Base-by-base conservation (phyloP, 2,113 vertebrate genomes). In the Lepisosteus oculatus region DNA sequence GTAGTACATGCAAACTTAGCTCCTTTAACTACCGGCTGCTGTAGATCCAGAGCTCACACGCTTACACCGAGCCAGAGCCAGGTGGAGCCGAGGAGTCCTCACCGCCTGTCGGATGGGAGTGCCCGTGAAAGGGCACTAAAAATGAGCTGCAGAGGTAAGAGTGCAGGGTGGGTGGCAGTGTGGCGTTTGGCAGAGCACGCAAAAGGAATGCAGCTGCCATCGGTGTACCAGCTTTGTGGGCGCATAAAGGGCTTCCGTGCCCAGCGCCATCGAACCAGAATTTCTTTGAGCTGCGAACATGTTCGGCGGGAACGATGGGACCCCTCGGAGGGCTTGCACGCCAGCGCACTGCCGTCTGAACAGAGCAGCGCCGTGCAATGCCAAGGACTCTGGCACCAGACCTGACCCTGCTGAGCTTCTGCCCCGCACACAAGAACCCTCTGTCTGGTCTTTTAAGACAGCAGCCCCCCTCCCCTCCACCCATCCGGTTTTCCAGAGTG, bases 301-400 rank as follows among this genome's bases (percentile, higher is more conserved):
- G 14, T 72, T 65, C 67, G 43, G 14, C 61, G 1, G 61, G 66
- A 67, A 1, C 5, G 70, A 67, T 57, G 55, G 11, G 68, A 59
- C 42, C 13, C 56, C 66, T 57, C 72, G 67, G 72, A 61, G 17
- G 57, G 72, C 43, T 6, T 8, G 63, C 14, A 17, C 69, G 45
- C 57, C 70, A 76, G 41, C 63, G 70, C 72, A 71, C 55, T 62
- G 71, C 13, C 74, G 75, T 68, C 59, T 76, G 73, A 80, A 81
- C 78, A 72, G 80, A 63, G 44, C 44, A 68, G 67, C 57, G 54
- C 56, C 59, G 63, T 11, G 14, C 69, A 14, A 15, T 45, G 56
- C 57, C n/a, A 63, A 42, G n/a, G 69, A 74, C 67, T 74, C 66
- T 74, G 71, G 68, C 73, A 66, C 47, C 7, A 8, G 70, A 67